Conservation (phyloP, 2,113 vertebrate species). For the Indri indri region DNA sequence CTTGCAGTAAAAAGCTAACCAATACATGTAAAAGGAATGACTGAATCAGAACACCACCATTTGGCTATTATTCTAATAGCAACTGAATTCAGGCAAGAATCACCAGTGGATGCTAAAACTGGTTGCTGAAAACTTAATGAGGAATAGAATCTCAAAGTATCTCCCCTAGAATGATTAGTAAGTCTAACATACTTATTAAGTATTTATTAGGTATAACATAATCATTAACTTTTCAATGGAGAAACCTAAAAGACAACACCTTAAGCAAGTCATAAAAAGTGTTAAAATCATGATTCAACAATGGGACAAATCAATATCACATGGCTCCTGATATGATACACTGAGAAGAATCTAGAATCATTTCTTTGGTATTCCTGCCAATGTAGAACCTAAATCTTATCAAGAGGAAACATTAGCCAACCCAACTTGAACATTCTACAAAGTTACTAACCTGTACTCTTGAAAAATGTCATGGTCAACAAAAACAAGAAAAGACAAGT, state of each 20-base stretch:
- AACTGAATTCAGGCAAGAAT: neutral
- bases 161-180: neutral
- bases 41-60: neutral
- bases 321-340: neutral
- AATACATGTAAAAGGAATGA: neutral
- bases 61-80: neutral
- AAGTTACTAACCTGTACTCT: neutral
- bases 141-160: neutral
- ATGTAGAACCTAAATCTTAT: neutral
- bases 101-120: neutral
- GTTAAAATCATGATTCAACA: neutral
- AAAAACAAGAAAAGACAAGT: neutral
- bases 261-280: neutral
- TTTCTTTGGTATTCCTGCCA: neutral
- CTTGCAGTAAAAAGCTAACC: neutral
- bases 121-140: neutral
- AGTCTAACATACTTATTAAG: neutral
- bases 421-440: neutral
- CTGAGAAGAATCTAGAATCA: neutral
- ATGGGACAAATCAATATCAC: neutral
- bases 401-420: neutral
- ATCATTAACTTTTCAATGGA: neutral
- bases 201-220: neutral
- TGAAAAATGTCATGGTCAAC: neutral
- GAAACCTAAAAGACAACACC: neutral